phyloP scores from a whole-genome alignment of 2,113 vertebrate species.

The Mus pahari region DNA sequence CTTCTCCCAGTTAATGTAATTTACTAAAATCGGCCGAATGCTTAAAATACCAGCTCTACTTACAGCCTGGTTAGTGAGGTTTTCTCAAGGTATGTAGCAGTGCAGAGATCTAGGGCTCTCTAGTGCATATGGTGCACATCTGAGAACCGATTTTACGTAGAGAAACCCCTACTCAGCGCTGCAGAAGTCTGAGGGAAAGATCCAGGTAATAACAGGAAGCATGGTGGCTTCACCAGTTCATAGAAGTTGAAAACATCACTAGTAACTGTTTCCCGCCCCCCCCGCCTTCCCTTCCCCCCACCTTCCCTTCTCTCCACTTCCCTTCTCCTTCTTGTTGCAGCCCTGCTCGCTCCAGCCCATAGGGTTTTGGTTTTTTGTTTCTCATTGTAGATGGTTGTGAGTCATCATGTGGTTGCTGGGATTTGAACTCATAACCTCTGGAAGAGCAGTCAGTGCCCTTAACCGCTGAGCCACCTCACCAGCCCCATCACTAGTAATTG shows the following conservation, averaged over 20 bases:
- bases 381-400: no score
- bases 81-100: not conserved
- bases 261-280: no score
- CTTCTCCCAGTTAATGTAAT: not conserved
- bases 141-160: not conserved
- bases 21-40: not conserved
- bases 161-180: not conserved
- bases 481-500: not conserved
- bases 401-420: no score
- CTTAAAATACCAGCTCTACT: not conserved
- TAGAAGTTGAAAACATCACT: not conserved
- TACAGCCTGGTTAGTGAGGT: not conserved
- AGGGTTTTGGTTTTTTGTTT: no score
- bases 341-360: no score
- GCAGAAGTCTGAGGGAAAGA: not conserved
- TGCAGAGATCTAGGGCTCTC: not conserved
- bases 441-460: no score
- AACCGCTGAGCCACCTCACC: no score
- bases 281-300: no score
- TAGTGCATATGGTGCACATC: not conserved
- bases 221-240: not conserved
- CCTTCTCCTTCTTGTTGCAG: no score
- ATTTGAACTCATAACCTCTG: no score
- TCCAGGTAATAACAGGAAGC: not conserved
- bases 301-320: no score